These are phyloP conservation scores for Aphelocoma californica DNA, from an alignment of 2,797 vertebrate species.

Conservation along the genomic window DNA sequence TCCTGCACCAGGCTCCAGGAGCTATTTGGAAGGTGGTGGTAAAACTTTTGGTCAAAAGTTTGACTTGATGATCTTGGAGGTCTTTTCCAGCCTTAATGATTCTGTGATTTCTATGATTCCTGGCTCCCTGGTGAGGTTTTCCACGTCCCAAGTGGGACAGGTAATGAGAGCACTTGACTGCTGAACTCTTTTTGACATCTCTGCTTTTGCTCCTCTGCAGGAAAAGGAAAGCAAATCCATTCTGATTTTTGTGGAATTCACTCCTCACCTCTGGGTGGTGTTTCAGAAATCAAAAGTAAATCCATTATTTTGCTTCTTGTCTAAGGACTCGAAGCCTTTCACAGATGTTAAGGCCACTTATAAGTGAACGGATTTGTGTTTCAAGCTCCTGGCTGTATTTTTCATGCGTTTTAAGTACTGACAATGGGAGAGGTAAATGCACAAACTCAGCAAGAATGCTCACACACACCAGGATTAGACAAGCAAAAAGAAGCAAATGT, in stretches of 20 bases:
- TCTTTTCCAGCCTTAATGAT: neutral
- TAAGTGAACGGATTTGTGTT: neutral
- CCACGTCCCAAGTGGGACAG: neutral
- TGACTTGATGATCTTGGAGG: neutral
- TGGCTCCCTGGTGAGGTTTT: neutral
- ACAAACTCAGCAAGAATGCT: neutral
- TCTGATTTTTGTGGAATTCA: conserved; percentile 38
- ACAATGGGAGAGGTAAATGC: conserved; percentile 15
- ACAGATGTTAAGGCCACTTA: conserved; percentile 35
- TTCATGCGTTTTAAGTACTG: conserved; percentile 38
- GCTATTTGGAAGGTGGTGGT: neutral
- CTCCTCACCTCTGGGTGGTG: conserved; percentile 47
- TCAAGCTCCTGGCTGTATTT: conserved; percentile 29
- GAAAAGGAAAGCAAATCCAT: conserved; percentile 41
- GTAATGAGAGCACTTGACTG: neutral
- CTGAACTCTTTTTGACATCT: neutral
- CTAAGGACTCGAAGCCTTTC: conserved; percentile 13
- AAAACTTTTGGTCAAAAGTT: neutral
- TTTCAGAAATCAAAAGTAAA: conserved; percentile 38
- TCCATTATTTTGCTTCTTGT: conserved; percentile 17
- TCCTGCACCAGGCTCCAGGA: neutral
- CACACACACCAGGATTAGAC: neutral
- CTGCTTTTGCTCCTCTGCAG: neutral
- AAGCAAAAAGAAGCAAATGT: neutral
- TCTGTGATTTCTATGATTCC: neutral